These are phyloP conservation scores for Eleutherodactylus coqui DNA, from an alignment of 2,797 vertebrate species.

Conservation along the genomic window DNA sequence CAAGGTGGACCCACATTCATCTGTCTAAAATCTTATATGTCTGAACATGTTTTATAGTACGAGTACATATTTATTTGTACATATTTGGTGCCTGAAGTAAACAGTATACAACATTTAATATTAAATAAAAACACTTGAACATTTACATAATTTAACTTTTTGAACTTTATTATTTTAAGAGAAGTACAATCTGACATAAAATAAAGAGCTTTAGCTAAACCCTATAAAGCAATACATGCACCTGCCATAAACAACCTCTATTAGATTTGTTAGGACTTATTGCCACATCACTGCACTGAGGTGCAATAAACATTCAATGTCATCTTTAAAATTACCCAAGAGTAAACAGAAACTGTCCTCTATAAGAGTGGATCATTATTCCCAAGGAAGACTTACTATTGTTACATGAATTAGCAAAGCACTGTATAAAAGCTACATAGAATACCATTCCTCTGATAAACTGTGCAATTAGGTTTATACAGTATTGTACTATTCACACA, in stretches of 20 bases:
- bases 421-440: slow-evolving; percentile 84
- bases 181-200: slow-evolving; percentile 84
- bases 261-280: slow-evolving; percentile 84
- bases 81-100: background rate
- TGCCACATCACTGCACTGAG: slow-evolving; percentile 88
- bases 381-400: slow-evolving; percentile 84
- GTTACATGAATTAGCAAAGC: slow-evolving; percentile 85
- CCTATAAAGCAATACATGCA: slow-evolving; percentile 82
- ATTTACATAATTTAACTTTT: slow-evolving; percentile 76
- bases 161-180: slow-evolving; percentile 83
- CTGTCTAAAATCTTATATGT: no score
- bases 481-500: slow-evolving; percentile 80
- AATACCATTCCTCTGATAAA: slow-evolving; percentile 83
- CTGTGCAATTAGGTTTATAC: slow-evolving; percentile 85
- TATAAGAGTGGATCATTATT: slow-evolving; percentile 82
- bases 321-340: slow-evolving; percentile 80
- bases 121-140: slow-evolving; percentile 74
- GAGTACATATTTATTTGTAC: background rate
- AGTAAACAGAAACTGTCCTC: slow-evolving; percentile 82
- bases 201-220: slow-evolving; percentile 84
- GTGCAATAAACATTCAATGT: slow-evolving; percentile 88
- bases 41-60: no score
- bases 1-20: no score
- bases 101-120: background rate
- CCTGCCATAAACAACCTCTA: slow-evolving; percentile 80